These are phyloP conservation scores for Brachirus orientalis DNA, from an alignment of 2,113 vertebrate genomes.

Conservation along the genomic window DNA sequence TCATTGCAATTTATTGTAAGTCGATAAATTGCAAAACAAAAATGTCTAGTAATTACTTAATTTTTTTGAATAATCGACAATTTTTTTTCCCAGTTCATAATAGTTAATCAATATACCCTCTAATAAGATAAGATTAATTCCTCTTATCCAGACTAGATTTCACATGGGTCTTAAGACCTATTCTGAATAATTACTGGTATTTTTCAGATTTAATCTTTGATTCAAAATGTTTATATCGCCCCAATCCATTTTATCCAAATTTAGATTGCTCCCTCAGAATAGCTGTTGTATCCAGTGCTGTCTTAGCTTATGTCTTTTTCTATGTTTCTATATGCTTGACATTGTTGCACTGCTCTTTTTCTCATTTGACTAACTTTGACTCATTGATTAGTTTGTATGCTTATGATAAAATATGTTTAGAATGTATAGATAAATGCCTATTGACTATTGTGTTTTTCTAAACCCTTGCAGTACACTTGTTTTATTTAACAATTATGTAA, in stretches of 20 bases:
- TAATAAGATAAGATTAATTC: conserved; percentile 13
- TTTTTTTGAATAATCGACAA: conserved; percentile 43
- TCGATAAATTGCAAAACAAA: conserved; percentile 80
- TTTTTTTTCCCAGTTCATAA: conserved; percentile 27
- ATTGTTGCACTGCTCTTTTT: conserved; percentile 59
- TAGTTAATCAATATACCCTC: not conserved
- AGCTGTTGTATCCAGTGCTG: conserved; percentile 54
- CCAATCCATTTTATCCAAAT: conserved; percentile 53
- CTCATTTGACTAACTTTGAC: conserved; percentile 48
- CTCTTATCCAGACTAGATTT: conserved; percentile 37
- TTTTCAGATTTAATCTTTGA: conserved; percentile 27
- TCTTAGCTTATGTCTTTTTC: conserved; percentile 82
- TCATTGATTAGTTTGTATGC: conserved; percentile 45
- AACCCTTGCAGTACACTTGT: conserved; percentile 83
- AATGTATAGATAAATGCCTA: conserved; percentile 48
- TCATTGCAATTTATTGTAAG: conserved; percentile 82
- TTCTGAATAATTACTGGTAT: not conserved
- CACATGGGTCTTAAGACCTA: conserved; percentile 18
- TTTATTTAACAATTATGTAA: conserved; percentile 72
- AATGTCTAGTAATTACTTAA: conserved; percentile 18
- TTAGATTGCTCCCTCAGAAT: conserved; percentile 53
- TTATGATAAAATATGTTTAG: conserved; percentile 46
- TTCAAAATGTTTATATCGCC: conserved; percentile 40
- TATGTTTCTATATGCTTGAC: conserved; percentile 72
- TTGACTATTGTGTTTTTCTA: conserved; percentile 65